A percentile compares a stretch with the other conserved stretches of the same genome.
phyloP scores from a whole-genome alignment of 2,113 vertebrate genomes.

The Cottus gobio region DNA sequence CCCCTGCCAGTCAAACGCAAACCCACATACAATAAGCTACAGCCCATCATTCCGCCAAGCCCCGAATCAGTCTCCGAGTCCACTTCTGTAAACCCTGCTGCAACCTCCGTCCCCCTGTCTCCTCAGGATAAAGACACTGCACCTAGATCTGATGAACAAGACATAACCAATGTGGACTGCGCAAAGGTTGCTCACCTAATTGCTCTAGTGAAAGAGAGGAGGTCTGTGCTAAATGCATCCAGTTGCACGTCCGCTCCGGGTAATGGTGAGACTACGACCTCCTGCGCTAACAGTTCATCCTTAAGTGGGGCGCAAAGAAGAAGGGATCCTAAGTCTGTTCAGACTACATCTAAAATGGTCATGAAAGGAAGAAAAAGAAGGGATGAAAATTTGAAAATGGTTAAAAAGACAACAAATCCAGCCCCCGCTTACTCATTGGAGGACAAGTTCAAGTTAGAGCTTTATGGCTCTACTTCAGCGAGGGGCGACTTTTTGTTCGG shows the following conservation, averaged over 20 bases:
- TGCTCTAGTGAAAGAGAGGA: neutral
- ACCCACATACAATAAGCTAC: neutral
- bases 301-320: neutral
- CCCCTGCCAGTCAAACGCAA: neutral
- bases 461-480: neutral
- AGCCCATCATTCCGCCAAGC: neutral
- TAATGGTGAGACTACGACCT: neutral
- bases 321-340: neutral
- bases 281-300: neutral
- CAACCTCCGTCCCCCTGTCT: too few species aligned
- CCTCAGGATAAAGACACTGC: neutral
- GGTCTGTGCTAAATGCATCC: neutral
- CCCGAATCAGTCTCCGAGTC: neutral
- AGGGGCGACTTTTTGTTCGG: neutral
- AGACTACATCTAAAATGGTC: neutral
- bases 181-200: neutral
- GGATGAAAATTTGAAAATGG: neutral
- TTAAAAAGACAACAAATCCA: neutral
- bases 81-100: neutral
- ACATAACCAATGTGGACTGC: fast-evolving
- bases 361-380: too few species aligned
- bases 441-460: neutral
- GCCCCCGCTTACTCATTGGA: too few species aligned
- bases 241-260: neutral
- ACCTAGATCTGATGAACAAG: neutral